Percentiles rank a stretch among this genome's conserved stretches.
Conservation (phyloP, 64 coral and sea anemone species). For the Stylophora pistillata region DNA sequence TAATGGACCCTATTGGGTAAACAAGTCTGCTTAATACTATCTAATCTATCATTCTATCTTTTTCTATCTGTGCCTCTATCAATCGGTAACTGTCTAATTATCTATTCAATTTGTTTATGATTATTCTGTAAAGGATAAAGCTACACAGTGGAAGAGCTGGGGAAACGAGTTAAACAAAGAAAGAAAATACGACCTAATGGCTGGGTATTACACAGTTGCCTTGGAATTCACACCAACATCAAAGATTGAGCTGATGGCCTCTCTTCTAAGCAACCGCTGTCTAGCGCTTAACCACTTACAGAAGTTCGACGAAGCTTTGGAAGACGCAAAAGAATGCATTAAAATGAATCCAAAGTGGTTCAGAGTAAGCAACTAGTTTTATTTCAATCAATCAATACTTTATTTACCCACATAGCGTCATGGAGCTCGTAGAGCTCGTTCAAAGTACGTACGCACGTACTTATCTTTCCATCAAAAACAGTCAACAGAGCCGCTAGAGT, state of each 20-base stretch:
- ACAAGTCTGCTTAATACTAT: too few relatives aligned
- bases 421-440: too few relatives aligned
- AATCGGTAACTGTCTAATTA: too few relatives aligned
- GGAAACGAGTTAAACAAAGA: slow-evolving; percentile 14
- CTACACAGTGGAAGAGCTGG: slow-evolving; percentile 44
- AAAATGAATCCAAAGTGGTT: slow-evolving; percentile 57
- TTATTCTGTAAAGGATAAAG: slow-evolving; percentile 1
- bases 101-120: not conserved
- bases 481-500: not conserved
- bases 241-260: not conserved
- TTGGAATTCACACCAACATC: slow-evolving; percentile 29
- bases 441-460: too few relatives aligned
- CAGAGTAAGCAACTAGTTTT: not conserved
- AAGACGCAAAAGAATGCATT: slow-evolving; percentile 48
- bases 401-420: too few relatives aligned
- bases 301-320: slow-evolving; percentile 16
- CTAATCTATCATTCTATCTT: not conserved
- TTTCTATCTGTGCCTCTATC: not conserved
- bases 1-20: too few relatives aligned
- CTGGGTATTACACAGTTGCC: slow-evolving; percentile 38
- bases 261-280: slow-evolving; percentile 41
- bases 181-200: slow-evolving; percentile 3
- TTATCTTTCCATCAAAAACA: not conserved
- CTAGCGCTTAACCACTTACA: slow-evolving; percentile 30
- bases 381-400: too few relatives aligned